A percentile compares a stretch with the other conserved stretches of the same genome.
phyloP scores from a whole-genome alignment of 2,113 vertebrate genomes.

The Rhea pennata region DNA sequence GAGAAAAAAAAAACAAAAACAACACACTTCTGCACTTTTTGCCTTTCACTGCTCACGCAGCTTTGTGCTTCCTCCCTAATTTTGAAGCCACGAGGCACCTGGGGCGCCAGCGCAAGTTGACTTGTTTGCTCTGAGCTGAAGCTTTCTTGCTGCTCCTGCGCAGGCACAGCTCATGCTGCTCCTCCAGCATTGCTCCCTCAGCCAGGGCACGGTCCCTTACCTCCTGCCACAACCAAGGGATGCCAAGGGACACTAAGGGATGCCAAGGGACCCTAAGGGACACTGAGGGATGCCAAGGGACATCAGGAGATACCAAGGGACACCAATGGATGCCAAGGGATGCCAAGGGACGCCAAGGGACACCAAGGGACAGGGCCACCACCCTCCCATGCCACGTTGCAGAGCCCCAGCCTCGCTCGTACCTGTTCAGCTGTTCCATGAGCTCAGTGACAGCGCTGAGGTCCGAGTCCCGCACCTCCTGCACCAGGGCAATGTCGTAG shows the following conservation, averaged over 20 bases:
- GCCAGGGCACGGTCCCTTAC: background rate
- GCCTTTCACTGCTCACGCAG: background rate
- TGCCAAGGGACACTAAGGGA: too few species aligned
- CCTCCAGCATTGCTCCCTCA: background rate
- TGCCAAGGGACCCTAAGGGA: too few species aligned
- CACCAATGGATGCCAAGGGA: too few species aligned
- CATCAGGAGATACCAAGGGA: too few species aligned
- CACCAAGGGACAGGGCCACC: too few species aligned
- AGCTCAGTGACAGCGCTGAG: constrained; percentile 82
- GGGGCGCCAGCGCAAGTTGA: background rate
- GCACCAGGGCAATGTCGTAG: constrained; percentile 85
- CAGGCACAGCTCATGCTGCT: background rate
- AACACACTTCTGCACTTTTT: background rate
- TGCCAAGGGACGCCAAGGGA: too few species aligned
- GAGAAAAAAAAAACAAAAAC: too few species aligned
- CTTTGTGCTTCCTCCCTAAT: background rate
- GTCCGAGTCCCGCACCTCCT: constrained; percentile 86
- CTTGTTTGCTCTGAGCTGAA: background rate
- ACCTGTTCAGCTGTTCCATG: constrained; percentile 76
- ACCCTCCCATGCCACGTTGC: too few species aligned
- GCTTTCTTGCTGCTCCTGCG: background rate
- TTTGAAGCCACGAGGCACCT: rapidly evolving
- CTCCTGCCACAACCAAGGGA: background rate
- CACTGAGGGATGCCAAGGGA: too few species aligned
- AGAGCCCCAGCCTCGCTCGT: rapidly evolving